Conservation (phyloP, 2,797 vertebrate species). For the Eulemur rubriventer region DNA sequence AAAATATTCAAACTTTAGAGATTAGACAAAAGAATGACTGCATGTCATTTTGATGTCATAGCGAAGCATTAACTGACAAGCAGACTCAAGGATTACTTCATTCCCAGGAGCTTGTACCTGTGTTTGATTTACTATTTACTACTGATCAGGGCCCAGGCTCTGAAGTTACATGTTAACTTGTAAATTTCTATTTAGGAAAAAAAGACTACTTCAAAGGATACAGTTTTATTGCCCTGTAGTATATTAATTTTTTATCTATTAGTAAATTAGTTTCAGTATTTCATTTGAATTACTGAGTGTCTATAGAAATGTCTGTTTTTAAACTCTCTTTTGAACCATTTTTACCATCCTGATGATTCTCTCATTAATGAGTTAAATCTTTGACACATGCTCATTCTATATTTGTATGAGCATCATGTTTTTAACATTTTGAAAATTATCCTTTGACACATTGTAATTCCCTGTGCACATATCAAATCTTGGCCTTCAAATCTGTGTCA, state of each 20-base stretch:
- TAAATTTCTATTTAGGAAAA: conserved; percentile 33
- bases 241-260: conserved; percentile 48
- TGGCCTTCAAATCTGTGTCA: neutral
- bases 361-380: conserved; percentile 35
- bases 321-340: conserved; percentile 33
- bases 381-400: neutral
- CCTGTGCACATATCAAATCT: neutral
- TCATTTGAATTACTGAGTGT: conserved; percentile 23
- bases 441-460: neutral
- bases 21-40: neutral
- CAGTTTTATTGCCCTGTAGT: neutral
- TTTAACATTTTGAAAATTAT: conserved; percentile 47
- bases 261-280: neutral
- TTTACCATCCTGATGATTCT: neutral
- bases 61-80: neutral
- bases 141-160: neutral
- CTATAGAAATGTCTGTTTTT: neutral
- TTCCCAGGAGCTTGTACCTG: neutral
- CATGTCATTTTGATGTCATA: neutral
- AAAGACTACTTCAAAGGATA: neutral
- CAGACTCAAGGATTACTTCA: neutral
- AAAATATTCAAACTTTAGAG: neutral
- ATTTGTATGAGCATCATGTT: conserved; percentile 4
- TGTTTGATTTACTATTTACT: conserved; percentile 28
- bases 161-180: neutral